Evolutionary conservation across 2,113 vertebrate genomes (phyloP).

Genomic region (Tetrao urogallus): DNA sequence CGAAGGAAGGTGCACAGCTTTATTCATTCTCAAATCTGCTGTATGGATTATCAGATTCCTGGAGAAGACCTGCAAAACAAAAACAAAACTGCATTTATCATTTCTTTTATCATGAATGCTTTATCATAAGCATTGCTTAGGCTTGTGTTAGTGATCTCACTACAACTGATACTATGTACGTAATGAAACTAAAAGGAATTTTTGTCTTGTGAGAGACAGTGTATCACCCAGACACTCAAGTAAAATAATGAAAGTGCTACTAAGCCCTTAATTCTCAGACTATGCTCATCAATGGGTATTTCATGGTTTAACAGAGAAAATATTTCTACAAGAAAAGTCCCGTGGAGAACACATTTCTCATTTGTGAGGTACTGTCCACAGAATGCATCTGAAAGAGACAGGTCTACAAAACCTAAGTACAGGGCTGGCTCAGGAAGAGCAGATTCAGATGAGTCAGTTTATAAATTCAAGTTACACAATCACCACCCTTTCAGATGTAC

Average conservation of each 20-base stretch:
- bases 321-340: background rate
- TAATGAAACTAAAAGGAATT: background rate
- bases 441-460: background rate
- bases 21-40: conserved; percentile 91
- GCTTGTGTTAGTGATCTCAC: background rate
- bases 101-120: background rate
- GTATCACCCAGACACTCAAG: background rate
- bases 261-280: background rate
- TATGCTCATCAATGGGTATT: background rate
- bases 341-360: background rate
- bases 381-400: background rate
- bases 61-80: conserved; percentile 83
- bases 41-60: conserved; percentile 87
- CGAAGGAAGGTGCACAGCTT: conserved; percentile 5
- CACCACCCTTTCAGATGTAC: conserved; percentile 3
- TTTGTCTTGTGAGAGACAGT: background rate
- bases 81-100: conserved; percentile 15
- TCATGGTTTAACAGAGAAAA: background rate
- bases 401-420: background rate
- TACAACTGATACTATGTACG: background rate
- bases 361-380: background rate
- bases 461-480: background rate
- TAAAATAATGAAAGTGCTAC: background rate
- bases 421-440: background rate
- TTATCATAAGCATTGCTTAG: background rate